Conservation (phyloP, 2,888 invertebrate genomes). For the Drosophila glabriapex region DNA sequence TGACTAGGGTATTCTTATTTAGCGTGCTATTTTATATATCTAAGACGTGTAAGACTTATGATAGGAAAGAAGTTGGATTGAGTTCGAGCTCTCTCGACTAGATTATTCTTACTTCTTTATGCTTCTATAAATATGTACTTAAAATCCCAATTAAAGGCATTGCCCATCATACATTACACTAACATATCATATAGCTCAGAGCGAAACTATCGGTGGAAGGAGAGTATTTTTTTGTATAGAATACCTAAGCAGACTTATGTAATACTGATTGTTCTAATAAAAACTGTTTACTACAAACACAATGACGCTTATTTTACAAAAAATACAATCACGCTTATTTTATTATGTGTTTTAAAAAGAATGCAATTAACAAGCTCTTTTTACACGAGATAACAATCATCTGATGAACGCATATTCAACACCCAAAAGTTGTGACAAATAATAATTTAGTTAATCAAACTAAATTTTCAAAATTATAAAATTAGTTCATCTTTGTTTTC, state of each 20-base stretch:
- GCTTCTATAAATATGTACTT: not conserved
- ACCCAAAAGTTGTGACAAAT: no score
- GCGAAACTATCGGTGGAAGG: not conserved
- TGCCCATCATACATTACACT: not conserved
- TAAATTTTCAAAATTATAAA: not conserved
- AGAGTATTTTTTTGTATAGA: no score
- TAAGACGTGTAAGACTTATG: not conserved
- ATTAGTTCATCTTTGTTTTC: not conserved
- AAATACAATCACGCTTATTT: no score
- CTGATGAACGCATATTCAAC: not conserved
- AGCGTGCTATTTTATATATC: not conserved
- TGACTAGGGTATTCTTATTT: not conserved
- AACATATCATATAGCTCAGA: not conserved
- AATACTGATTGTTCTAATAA: not conserved
- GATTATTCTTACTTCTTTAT: not conserved
- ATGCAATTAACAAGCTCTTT: no score
- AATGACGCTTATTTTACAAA: no score
- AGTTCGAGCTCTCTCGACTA: not conserved
- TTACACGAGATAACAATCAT: not conserved
- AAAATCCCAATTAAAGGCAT: not conserved
- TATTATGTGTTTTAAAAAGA: no score
- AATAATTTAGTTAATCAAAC: not conserved
- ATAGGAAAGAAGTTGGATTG: not conserved
- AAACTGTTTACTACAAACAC: no score
- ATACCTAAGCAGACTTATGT: not conserved